Base-by-base conservation (phyloP, 2,797 vertebrate species). In the Vireo griseus region DNA sequence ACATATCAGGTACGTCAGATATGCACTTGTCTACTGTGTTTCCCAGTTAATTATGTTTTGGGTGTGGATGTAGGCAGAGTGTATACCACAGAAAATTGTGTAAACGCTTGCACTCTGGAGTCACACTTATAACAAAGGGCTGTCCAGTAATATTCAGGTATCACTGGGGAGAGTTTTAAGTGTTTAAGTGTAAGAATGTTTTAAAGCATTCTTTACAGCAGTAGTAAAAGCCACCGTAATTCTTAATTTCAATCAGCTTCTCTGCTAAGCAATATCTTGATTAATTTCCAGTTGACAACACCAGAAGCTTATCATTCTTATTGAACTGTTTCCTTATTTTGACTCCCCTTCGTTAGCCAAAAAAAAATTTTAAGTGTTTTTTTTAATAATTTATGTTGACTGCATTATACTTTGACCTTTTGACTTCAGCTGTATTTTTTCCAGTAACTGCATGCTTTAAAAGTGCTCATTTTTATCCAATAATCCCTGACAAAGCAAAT, bases 1-100 rank as follows among this genome's bases (percentile, higher is more conserved):
- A 99, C 99, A 98, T 99, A 99, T 98, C 99, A 99, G 99, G 99
- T 99, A 98, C 83, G 98, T 98, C 97, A 83, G 51, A 94, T 94
- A 90, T 76, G 55, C 28, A 6, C 95, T 95, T 88, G 88, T 91
- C 91, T 90, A 51, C 31, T 80, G 7, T 71, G 83, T 73, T 72
- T 91, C 45, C 94, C 92, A 87, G 79, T 55, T 94, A 89, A 79
- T 74, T 84, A 51, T 72, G 76, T 66, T 88, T 93, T 84, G 93
- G 95, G 95, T 92, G 51, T 44, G 54, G 78, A 45, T 61, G 79
- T 80, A 96, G 83, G 48, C 67, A 72, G 73, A 92, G 92, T 6
- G 18, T 82, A 35, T 86, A 73, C 15, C 28, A 26, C 50, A 77
- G 61, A 80, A 95, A 87, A 78, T 11, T 47, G 21, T 47, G 44